Base-by-base conservation (phyloP, 2,797 vertebrate species). In the Falco rusticolus region DNA sequence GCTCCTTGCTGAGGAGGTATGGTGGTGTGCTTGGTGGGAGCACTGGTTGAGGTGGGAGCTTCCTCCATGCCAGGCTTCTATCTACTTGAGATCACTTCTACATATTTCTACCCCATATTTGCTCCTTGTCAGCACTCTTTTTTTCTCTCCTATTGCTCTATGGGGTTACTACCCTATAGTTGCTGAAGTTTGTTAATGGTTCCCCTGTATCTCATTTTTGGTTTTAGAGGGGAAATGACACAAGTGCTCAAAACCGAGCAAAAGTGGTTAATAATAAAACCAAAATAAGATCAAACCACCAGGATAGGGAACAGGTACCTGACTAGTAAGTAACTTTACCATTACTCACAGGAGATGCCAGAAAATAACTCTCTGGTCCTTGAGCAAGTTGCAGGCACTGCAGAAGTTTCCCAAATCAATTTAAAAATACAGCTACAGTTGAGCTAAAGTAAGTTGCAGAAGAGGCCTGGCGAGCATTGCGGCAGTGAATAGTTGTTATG, bases 391-490 rank as follows among this genome's bases (percentile, higher is more conserved):
- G 33, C 26, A 37, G 59, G n/a, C 45, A 18, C 59, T 26, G 33
- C 13, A 11, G 29, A 21, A 17, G n/a, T 31, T 78, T 78, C 64
- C 43, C 26, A 50, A 43, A 54, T 33, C 41, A 31, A 24, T 10
- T 33, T 25, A 31, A 48, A 74, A 68, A 56, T 13, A 20, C 37
- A 34, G 41, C 26, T 54, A 14, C 9, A 5, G 21, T 4, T 25
- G 34, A 78, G 33, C 45, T 71, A 25, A 80, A 61, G 17, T 24
- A 33, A 68, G 45, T 25, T 29, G 8, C 19, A 51, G 72, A 29
- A 37, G 70, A 51, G 45, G 16, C 47, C n/a, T 26, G n/a, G 13
- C 0, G 0, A 24, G 26, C 51, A 13, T n/a, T 22, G 11, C 15
- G 21, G 48, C 4, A 3, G 31, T 8, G 31, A 68, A 25, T 5